Conservation (phyloP, 1,140 invertebrate species). For the Onthophagus taurus region DNA sequence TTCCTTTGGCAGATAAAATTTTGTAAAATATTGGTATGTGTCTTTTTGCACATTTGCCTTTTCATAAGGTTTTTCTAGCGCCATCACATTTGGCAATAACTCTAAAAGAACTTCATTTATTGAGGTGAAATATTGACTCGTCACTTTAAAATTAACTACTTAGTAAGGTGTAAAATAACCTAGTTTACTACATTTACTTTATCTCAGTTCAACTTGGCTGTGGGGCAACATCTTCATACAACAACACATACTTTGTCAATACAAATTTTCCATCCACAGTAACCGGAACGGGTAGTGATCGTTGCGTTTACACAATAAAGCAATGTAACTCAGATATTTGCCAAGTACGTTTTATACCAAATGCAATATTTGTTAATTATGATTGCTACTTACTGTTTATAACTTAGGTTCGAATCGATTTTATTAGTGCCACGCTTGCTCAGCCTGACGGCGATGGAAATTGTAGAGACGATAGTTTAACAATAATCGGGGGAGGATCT, state of each 20-base stretch:
- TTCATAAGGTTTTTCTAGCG: no score
- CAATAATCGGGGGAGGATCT: conserved; percentile 55
- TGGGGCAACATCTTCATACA: conserved; percentile 55
- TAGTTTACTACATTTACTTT: not conserved
- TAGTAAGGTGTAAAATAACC: no score
- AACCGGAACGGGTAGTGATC: conserved; percentile 50
- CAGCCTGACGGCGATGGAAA: conserved; percentile 63
- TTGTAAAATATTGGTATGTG: no score
- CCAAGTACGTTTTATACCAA: conserved; percentile 45
- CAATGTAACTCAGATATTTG: conserved; percentile 61
- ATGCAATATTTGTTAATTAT: conserved; percentile 1
- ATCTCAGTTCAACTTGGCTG: conserved; percentile 56
- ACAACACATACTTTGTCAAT: conserved; percentile 77
- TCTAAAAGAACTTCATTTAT: no score
- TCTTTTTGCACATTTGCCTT: no score
- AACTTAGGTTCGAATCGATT: conserved; percentile 63
- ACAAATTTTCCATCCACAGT: conserved; percentile 58
- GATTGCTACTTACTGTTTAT: not conserved
- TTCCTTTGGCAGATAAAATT: no score
- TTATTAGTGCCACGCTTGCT: conserved; percentile 59
- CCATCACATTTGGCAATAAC: no score
- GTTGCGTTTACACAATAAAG: conserved; percentile 60
- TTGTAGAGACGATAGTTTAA: conserved; percentile 60
- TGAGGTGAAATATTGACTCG: no score
- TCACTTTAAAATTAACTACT: no score